Evolutionary conservation across 2,113 vertebrate genomes (phyloP), one percentile per base, ranked within the genome.

Genomic region (Cephalopterus ornatus): DNA sequence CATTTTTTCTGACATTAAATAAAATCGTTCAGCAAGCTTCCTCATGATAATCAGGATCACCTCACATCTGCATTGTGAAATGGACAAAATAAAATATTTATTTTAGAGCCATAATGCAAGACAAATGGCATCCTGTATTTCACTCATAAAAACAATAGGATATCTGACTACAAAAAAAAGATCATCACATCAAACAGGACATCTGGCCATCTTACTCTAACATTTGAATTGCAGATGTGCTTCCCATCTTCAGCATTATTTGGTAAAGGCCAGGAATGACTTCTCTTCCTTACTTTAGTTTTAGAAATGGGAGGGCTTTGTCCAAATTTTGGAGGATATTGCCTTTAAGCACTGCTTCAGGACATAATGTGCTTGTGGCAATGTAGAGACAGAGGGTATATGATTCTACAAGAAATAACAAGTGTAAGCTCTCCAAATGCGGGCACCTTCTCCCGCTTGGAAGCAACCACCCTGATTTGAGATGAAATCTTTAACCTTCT

Each of bases 61-160:
- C 53, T 94, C 85, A 73, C 63, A 85, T 85, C 72, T 73, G 67
- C 67, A 70, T 88, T 90, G 70, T 46, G 46, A 93, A 88, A 94
- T 1, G n/a, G 67, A 73, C 88, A 42, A 80, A 83, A 94, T 58
- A 49, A 90, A 90, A 92, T 79, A 53, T 50, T 90, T 93, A 21
- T 12, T 63, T 76, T 73, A 80, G 82, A 85, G 37, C 15, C 11
- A 62, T 46, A 73, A 62, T 44, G 26, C 37, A 90, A 83, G 63
- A 88, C 7, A 85, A 94, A 83, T 39, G 20, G 5, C 24, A 24
- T 67, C 46, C 42, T 61, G 10, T 65, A 72, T 58, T 27, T 73
- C 42, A 49, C 22, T 88, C n/a, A 58, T 85, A 41, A 76, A 85
- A 90, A 46, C 39, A 90, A 33, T 17, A 50, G 32, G 52, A 89